Conservation (phyloP, 2,113 vertebrate species). For the Psittacara wagleri region DNA sequence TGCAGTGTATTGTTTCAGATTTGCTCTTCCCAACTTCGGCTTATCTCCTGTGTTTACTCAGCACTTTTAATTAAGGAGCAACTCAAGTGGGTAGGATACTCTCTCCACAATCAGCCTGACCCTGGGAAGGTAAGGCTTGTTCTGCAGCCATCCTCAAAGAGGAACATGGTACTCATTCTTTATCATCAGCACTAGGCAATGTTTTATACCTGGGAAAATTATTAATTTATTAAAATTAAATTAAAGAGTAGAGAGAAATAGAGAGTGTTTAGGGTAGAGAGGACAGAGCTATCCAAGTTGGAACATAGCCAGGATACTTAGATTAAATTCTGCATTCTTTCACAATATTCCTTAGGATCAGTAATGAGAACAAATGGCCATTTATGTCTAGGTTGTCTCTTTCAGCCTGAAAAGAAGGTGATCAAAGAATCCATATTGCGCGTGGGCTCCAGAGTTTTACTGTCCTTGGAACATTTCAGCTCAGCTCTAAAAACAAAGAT, state of each 20-base stretch:
- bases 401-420: not conserved
- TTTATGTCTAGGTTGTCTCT: slow-evolving; percentile 36
- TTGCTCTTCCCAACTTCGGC: not conserved
- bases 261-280: not conserved
- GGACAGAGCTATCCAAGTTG: slow-evolving; percentile 7
- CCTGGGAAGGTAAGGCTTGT: not conserved
- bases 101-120: not conserved
- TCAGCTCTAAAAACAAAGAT: slow-evolving; percentile 48
- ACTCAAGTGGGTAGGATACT: not conserved
- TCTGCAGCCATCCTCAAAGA: not conserved
- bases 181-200: not conserved
- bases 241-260: slow-evolving; percentile 14
- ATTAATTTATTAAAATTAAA: slow-evolving; percentile 38
- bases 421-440: slow-evolving; percentile 7
- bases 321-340: slow-evolving; percentile 33
- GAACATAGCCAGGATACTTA: not conserved
- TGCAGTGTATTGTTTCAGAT: not conserved
- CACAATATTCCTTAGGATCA: slow-evolving; percentile 23
- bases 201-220: slow-evolving; percentile 27
- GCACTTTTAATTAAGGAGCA: not conserved
- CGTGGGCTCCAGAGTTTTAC: not conserved
- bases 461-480: slow-evolving; percentile 5
- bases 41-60: not conserved
- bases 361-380: slow-evolving; percentile 19
- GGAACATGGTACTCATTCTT: not conserved